phyloP scores from a whole-genome alignment of 64 coral and sea anemone species.

The Platygyra sinensis region DNA sequence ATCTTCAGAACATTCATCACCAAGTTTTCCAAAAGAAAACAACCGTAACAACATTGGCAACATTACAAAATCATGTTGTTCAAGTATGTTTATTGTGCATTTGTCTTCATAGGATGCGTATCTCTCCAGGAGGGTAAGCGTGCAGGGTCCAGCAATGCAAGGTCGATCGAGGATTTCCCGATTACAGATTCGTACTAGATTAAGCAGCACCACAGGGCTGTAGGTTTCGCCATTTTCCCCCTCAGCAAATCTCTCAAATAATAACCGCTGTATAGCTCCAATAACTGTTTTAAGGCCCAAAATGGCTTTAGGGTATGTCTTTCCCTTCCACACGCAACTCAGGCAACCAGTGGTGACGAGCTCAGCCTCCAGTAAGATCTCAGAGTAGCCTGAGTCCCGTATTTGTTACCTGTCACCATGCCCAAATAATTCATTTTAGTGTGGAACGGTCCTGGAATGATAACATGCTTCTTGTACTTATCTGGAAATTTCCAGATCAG shows the following conservation, averaged over 20 bases:
- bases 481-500: too few species aligned
- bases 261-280: slow-evolving; percentile 1
- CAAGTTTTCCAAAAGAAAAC: slow-evolving; percentile 46
- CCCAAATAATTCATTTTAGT: too few species aligned
- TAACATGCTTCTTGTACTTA: too few species aligned
- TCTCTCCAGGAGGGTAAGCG: slow-evolving; percentile 24
- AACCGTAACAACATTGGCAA: neutral
- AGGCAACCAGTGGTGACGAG: too few species aligned
- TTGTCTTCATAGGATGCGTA: neutral
- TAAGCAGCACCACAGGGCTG: slow-evolving; percentile 12
- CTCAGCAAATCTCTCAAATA: slow-evolving; percentile 32
- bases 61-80: neutral
- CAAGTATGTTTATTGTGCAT: too few species aligned
- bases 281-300: too few species aligned
- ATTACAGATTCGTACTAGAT: slow-evolving; percentile 26
- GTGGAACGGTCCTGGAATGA: too few species aligned
- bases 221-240: neutral
- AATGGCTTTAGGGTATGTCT: too few species aligned
- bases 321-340: too few species aligned
- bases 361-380: too few species aligned
- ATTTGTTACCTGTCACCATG: too few species aligned
- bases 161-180: slow-evolving; percentile 28
- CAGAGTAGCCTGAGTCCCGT: too few species aligned
- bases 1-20: slow-evolving; percentile 50
- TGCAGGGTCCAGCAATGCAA: neutral